Evolutionary conservation across 2,113 vertebrate species (phyloP), one percentile per base, ranked within the genome.

Genomic region (Acrocephalus arundinaceus): DNA sequence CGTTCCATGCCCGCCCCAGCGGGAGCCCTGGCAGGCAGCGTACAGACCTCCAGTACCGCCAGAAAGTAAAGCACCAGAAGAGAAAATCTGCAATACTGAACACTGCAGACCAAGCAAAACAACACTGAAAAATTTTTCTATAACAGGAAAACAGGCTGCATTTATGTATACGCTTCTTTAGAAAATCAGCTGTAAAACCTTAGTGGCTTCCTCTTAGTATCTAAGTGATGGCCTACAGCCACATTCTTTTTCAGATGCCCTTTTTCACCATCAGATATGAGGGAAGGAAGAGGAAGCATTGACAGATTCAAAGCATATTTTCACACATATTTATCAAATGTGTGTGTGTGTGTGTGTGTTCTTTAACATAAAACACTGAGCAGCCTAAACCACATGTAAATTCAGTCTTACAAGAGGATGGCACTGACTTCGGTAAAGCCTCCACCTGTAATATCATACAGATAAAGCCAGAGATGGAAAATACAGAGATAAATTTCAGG

Each of bases 21-120:
- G 0, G 24, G 19, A 92, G 27, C 28, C 33, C 31, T 7, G 5
- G 17, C 46, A 39, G 14, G 35, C 37, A 30, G 43, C 0, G 0
- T 0, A 8, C 17, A 57, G 23, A 35, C 30, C 25, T 67, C 41
- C 15, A 20, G 30, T 7, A 39, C 30, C 58, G 31, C 9, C 39
- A 59, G 30, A 59, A 81, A 65, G 45, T 7, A 65, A 43, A 93
- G 27, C 51, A 43, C 20, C 46, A 74, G 13, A 19, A 85, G 81
- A n/a, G 2, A 74, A 85, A 75, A 72, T 15, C 30, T 70, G 63
- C 28, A 39, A 7, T 21, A 54, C 0, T 17, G 13, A 63, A 75
- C 33, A 10, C 35, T 41, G 41, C 2, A 4, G 52, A 71, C 17
- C 0, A 0, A 82, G 24, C 6, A 76, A 87, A 81, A 48, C 18